These are phyloP conservation scores for Brenthis ino DNA, from an alignment of 2,888 invertebrate species.

Conservation along the genomic window DNA sequence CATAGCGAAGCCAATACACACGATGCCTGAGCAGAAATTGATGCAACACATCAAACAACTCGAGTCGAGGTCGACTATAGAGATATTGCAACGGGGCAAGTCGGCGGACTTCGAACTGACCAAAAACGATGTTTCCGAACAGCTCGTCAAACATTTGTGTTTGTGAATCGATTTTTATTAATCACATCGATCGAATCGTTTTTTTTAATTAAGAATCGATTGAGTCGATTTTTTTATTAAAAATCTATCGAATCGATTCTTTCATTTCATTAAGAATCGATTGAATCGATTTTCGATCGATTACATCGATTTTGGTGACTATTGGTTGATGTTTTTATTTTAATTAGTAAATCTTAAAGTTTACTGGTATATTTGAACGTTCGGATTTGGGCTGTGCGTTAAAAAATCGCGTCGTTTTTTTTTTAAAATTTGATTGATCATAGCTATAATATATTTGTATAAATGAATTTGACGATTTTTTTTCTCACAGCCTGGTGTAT, in stretches of 20 bases:
- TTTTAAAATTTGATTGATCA: constrained; percentile 20
- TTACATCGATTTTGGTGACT: constrained; percentile 6
- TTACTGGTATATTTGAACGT: neutral
- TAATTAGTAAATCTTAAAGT: too few species aligned
- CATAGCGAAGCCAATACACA: constrained; percentile 59
- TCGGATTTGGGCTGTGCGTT: constrained; percentile 28
- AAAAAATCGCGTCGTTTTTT: constrained; percentile 18
- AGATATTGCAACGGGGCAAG: constrained; percentile 70
- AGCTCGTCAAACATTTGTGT: constrained; percentile 66
- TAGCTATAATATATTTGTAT: constrained; percentile 33
- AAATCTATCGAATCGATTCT: neutral
- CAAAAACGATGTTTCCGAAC: constrained; percentile 63
- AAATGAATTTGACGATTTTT: constrained; percentile 30
- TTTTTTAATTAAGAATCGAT: neutral
- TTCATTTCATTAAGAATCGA: neutral
- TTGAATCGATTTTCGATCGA: neutral
- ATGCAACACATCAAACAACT: constrained; percentile 62
- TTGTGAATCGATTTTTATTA: constrained; percentile 48
- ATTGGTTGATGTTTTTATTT: neutral
- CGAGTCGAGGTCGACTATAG: constrained; percentile 67
- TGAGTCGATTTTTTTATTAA: neutral
- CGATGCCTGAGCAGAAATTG: constrained; percentile 54
- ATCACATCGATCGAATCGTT: constrained; percentile 3
- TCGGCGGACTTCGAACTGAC: constrained; percentile 66
- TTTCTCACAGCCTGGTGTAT: constrained; percentile 27